These are phyloP conservation scores for Coregonus suidteri DNA, from an alignment of 2,797 vertebrate genomes.

Conservation along the genomic window DNA sequence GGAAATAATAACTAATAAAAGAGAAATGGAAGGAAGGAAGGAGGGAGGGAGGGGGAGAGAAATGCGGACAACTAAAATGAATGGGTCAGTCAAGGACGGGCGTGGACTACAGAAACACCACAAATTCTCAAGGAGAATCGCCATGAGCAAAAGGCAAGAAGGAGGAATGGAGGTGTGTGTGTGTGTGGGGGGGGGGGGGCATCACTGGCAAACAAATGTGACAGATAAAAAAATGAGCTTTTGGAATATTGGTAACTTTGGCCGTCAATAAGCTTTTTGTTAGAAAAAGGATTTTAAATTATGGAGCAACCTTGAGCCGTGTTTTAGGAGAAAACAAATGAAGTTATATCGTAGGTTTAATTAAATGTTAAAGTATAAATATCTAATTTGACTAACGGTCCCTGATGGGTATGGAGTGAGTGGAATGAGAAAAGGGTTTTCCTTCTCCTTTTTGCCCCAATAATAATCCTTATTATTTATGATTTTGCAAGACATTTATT, in stretches of 20 bases:
- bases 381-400: background rate
- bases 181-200: background rate
- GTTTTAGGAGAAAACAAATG: slow-evolving; percentile 35
- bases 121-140: slow-evolving; percentile 48
- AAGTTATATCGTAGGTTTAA: slow-evolving; percentile 32
- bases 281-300: slow-evolving; percentile 22
- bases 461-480: background rate
- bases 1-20: background rate
- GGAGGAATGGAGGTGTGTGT: background rate
- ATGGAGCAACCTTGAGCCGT: slow-evolving; percentile 9
- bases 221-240: slow-evolving; percentile 62
- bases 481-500: background rate
- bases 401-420: slow-evolving; percentile 2
- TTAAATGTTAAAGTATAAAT: slow-evolving; percentile 9
- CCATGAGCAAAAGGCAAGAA: slow-evolving; percentile 24
- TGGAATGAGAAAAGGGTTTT: background rate
- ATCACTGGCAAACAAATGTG: slow-evolving; percentile 60
- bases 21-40: background rate
- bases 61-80: slow-evolving; percentile 26
- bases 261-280: slow-evolving; percentile 9
- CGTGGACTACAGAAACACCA: slow-evolving; percentile 42
- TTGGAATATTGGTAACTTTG: slow-evolving; percentile 35
- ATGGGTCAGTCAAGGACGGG: slow-evolving; percentile 40
- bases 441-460: background rate
- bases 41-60: background rate